These are phyloP conservation scores for Pocillopora verrucosa DNA, from an alignment of 64 coral and sea anemone species.

Conservation along the genomic window DNA sequence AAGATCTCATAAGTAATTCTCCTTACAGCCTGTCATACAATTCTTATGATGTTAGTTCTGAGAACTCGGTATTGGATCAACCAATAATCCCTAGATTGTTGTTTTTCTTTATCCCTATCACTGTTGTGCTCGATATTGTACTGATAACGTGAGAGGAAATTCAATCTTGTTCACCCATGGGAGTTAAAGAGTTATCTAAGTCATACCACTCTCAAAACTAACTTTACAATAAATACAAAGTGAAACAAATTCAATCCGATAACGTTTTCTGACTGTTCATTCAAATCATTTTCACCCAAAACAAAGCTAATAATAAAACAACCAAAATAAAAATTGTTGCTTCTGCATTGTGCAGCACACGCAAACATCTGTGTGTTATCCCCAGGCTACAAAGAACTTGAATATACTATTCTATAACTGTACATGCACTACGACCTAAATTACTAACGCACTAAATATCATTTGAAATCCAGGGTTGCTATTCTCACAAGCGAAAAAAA, in stretches of 20 bases:
- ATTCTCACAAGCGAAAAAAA: background rate
- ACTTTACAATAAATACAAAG: conserved; percentile 36
- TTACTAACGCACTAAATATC: background rate
- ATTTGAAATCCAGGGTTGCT: background rate
- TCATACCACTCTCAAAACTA: background rate
- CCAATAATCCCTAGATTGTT: no score
- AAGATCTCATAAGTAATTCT: no score
- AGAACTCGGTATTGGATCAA: no score
- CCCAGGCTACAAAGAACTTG: background rate
- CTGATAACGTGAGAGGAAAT: no score
- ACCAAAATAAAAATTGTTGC: background rate
- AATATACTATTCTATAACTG: background rate
- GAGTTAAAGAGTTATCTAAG: background rate
- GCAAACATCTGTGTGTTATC: background rate
- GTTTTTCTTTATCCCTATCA: no score
- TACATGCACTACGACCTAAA: background rate
- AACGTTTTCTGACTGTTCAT: background rate
- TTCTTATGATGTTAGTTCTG: no score
- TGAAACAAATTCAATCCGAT: background rate
- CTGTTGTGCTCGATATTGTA: no score
- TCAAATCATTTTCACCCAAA: background rate
- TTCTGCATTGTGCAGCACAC: background rate
- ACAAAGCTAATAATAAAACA: background rate
- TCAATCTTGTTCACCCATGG: no score
- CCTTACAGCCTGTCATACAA: no score